Conservation (phyloP, 2,113 vertebrate species). For the Rhynchomys soricoides region DNA sequence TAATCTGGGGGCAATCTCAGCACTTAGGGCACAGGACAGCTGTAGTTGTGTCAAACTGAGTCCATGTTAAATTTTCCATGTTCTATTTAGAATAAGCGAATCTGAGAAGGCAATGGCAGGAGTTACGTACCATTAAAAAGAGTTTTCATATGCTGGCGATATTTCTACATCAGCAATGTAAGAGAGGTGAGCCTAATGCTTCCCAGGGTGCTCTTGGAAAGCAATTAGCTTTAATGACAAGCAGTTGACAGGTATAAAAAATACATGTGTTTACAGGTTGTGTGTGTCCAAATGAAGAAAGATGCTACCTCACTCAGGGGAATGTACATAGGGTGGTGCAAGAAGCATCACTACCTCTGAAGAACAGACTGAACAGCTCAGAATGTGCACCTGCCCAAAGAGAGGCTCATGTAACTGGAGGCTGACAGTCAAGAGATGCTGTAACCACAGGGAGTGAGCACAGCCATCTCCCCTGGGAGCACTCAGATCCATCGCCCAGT, state of each 20-base stretch:
- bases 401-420: rapidly evolving
- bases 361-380: background rate
- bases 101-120: background rate
- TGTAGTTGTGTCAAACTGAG: background rate
- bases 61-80: too few relatives aligned
- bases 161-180: background rate
- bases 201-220: background rate
- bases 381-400: background rate
- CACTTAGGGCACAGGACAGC: too few relatives aligned
- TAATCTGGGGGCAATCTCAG: background rate
- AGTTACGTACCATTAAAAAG: too few relatives aligned
- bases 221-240: background rate
- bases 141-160: background rate
- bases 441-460: rapidly evolving
- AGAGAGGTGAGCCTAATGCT: background rate
- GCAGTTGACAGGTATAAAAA: background rate
- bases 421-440: background rate
- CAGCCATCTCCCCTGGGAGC: rapidly evolving
- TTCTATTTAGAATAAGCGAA: background rate
- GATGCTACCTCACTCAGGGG: too few relatives aligned
- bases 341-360: rapidly evolving
- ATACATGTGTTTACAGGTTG: background rate
- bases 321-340: rapidly evolving
- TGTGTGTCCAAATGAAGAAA: background rate
- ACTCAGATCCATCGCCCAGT: background rate